Percentiles rank a stretch among this genome's conserved stretches.
Conservation (phyloP, 2,888 invertebrate species). For the Melieria picta region DNA sequence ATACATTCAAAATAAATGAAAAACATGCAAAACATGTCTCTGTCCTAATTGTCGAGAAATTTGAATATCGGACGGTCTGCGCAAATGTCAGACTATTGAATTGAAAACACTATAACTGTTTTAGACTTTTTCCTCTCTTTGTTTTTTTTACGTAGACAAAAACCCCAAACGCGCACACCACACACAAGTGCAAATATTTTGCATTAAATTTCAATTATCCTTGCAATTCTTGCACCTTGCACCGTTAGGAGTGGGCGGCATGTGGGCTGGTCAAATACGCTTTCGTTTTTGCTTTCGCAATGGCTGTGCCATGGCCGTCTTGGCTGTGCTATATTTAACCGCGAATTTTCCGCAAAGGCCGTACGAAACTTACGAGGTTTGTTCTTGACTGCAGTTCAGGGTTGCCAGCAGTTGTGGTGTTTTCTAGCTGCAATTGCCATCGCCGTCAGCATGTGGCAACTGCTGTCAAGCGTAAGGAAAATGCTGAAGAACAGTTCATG, state of each 20-base stretch:
- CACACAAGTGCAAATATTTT: neutral
- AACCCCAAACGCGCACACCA: no score
- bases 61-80: no score
- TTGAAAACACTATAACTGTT: no score
- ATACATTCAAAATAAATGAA: no score
- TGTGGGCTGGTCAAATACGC: no score
- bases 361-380: no score
- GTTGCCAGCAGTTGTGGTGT: neutral
- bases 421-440: neutral
- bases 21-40: no score
- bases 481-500: neutral
- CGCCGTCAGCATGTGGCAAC: neutral
- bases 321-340: neutral
- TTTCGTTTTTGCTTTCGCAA: neutral
- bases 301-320: neutral
- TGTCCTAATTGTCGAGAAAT: no score
- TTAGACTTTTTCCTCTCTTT: no score
- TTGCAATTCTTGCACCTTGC: neutral
- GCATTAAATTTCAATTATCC: slow-evolving; percentile 14
- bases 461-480: neutral
- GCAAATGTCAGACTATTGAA: no score
- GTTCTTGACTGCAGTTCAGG: neutral
- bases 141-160: no score
- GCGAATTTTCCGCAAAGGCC: neutral
- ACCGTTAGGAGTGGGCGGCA: neutral